phyloP scores from a whole-genome alignment of 2,113 vertebrate genomes.

The Cyanistes caeruleus region DNA sequence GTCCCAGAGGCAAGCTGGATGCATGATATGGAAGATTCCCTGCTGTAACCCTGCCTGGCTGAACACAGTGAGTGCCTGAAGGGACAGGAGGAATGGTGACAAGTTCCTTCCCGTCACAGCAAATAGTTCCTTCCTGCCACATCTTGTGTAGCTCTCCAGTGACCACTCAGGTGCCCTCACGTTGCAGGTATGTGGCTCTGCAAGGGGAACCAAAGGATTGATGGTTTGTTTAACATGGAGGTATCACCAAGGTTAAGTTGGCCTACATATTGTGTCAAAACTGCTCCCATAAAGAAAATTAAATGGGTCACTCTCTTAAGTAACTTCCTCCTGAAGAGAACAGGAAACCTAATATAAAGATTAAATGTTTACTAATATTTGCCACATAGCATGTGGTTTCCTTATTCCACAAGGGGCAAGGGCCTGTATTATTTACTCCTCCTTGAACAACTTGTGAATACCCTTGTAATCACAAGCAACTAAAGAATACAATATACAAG shows the following conservation, averaged over 20 bases:
- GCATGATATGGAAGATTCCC: not conserved
- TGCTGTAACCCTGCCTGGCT: not conserved
- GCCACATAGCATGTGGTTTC: not conserved
- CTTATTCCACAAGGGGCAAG: not conserved
- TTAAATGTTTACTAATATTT: not conserved
- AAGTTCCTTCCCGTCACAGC: not conserved
- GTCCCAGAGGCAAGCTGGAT: not conserved
- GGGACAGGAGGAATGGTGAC: accelerated
- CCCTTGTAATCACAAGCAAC: not conserved
- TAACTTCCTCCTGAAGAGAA: not conserved
- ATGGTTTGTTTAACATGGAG: not conserved
- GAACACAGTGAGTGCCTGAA: not conserved
- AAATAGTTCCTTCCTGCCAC: accelerated
- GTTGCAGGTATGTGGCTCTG: not conserved
- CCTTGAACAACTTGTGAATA: not conserved
- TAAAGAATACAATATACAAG: not conserved
- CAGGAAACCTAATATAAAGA: not conserved
- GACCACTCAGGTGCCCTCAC: not conserved
- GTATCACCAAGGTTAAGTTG: not conserved
- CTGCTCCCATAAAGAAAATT: not conserved
- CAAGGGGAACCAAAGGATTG: not conserved
- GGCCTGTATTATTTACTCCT: not conserved
- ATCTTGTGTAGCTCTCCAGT: accelerated
- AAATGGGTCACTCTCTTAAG: not conserved
- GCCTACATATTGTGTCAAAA: not conserved